Percentiles rank a stretch among this genome's conserved stretches.
phyloP scores from a whole-genome alignment of 1,140 invertebrate species.

The Drosophila chauvacae region DNA sequence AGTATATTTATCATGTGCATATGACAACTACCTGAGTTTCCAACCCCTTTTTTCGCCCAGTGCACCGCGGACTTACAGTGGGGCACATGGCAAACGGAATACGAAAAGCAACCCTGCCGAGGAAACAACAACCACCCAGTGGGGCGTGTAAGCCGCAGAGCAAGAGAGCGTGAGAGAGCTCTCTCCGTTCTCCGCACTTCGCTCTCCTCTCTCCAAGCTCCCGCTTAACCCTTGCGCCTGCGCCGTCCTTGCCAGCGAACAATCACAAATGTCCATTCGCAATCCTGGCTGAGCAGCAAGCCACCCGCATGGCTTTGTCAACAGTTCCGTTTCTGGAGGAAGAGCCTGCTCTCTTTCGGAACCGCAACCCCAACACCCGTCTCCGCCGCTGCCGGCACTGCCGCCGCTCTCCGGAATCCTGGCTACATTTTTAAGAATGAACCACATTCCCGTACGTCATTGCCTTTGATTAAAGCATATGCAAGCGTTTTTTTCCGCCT shows the following conservation, averaged over 20 bases:
- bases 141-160: conserved; percentile 61
- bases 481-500: conserved; percentile 52
- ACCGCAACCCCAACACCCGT: conserved; percentile 12
- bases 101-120: conserved; percentile 65
- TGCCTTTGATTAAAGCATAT: conserved; percentile 76
- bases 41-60: background rate
- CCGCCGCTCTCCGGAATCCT: conserved; percentile 34
- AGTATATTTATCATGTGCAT: no score
- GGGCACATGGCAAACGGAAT: conserved; percentile 63
- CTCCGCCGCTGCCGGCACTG: background rate
- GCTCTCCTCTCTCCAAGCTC: conserved; percentile 8
- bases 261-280: conserved; percentile 47
- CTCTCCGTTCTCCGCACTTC: conserved; percentile 2
- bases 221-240: conserved; percentile 55
- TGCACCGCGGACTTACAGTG: conserved; percentile 43
- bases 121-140: conserved; percentile 66
- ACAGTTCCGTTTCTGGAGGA: conserved; percentile 56
- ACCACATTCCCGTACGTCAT: conserved; percentile 74
- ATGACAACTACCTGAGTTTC: background rate
- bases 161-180: conserved; percentile 21
- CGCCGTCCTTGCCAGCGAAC: conserved; percentile 24
- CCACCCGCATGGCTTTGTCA: conserved; percentile 61
- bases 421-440: conserved; percentile 73
- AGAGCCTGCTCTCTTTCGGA: conserved; percentile 15
- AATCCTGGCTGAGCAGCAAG: conserved; percentile 18